Base-by-base conservation (phyloP, 2,113 vertebrate genomes). In the Callaeas wilsoni region DNA sequence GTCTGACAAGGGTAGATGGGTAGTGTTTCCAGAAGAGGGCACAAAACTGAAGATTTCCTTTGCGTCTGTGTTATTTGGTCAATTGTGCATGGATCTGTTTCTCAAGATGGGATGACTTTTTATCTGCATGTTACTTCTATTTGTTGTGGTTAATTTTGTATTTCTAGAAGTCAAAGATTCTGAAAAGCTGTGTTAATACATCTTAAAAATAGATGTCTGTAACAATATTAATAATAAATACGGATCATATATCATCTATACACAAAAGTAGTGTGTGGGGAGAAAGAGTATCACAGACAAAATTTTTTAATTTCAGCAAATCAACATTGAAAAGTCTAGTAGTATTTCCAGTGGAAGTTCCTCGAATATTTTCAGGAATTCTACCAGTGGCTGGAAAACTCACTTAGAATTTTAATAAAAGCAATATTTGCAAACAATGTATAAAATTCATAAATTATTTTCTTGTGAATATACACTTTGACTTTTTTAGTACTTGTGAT, bases 341-440 rank as follows among this genome's bases (percentile, higher is more conserved):
- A 94, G 67, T 15, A 81, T 95, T 97, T 97, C 81, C 84, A 85
- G 86, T 95, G 80, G 82, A 95, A 82, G 37, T 93, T 85, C 82
- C 87, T 26, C 74, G 46, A 85, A 57, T 93, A 69, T 95, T 96
- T 96, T 93, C 80, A 96, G 84, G 47, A 87, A 91, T 97, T 96
- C 92, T 97, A 73, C 67, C 83, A 96, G 53, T 84, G 41, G 60
- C 37, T 97, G 89, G 91, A 97, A 97, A 95, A 90, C 87, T 96
- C 78, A 94, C 76, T 95, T 76, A 81, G 27, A 46, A 12, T 42
- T 33, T 78, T 74, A 93, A 47, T 64, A 90, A 93, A 84, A 90
- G 82, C 33, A 94, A 95, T 89, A 68, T 96, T 96, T 90, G 69
- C 87, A 96, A 97, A 90, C 52, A 79, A 63, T 68, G 33, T 90